These are phyloP conservation scores for Dendrophyllia cribrosa DNA, from an alignment of 64 coral and sea anemone genomes.

Conservation along the genomic window DNA sequence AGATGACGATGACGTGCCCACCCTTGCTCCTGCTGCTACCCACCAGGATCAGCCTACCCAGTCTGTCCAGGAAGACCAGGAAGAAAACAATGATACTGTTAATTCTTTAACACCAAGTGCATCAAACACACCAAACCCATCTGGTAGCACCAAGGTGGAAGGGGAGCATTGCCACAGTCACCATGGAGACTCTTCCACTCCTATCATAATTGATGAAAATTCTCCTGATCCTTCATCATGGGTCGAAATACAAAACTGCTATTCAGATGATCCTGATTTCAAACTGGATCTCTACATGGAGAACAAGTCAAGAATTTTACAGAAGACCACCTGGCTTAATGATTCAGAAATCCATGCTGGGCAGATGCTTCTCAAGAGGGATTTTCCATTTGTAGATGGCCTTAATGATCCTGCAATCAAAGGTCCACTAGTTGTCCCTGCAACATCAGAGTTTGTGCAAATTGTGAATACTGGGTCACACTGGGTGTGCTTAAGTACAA, in stretches of 20 bases:
- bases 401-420: slow-evolving; percentile 33
- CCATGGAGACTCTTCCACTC: not conserved
- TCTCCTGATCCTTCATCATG: slow-evolving; percentile 58
- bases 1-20: too few relatives aligned
- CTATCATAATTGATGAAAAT: slow-evolving; percentile 57
- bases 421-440: slow-evolving; percentile 30
- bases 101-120: too few relatives aligned
- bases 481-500: slow-evolving; percentile 70
- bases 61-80: too few relatives aligned
- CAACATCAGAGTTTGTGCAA: slow-evolving; percentile 53
- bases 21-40: too few relatives aligned
- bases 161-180: too few relatives aligned
- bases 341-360: slow-evolving; percentile 76
- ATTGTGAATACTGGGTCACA: slow-evolving; percentile 61
- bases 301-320: slow-evolving; percentile 58
- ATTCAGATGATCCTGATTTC: not conserved
- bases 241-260: slow-evolving; percentile 35
- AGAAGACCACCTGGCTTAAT: slow-evolving; percentile 41
- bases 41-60: too few relatives aligned
- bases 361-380: slow-evolving; percentile 41
- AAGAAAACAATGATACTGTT: too few relatives aligned
- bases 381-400: slow-evolving; percentile 56
- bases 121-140: not conserved
- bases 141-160: too few relatives aligned
- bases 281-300: slow-evolving; percentile 47